Conservation (phyloP, 1,140 invertebrate genomes). For the Caenorhabditis latens region DNA sequence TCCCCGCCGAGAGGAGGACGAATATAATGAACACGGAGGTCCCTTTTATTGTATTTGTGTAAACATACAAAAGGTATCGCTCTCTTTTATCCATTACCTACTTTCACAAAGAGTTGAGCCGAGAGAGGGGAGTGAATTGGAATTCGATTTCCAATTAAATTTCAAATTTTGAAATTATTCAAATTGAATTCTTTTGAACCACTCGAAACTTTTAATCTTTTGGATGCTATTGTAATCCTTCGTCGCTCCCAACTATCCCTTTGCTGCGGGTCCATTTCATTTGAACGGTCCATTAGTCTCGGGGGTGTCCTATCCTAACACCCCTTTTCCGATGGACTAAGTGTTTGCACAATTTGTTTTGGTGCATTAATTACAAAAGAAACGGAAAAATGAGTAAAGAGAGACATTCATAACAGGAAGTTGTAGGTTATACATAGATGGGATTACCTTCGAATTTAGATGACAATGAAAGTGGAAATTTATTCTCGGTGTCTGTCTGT, state of each 20-base stretch:
- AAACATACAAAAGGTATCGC: slow-evolving; percentile 4
- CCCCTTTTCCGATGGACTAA: neutral
- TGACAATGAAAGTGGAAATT: no score
- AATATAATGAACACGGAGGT: neutral
- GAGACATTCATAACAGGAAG: slow-evolving; percentile 44
- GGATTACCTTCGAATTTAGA: neutral
- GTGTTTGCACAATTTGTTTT: slow-evolving; percentile 46
- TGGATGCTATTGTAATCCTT: neutral
- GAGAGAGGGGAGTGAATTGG: neutral
- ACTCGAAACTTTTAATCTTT: neutral
- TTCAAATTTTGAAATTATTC: neutral
- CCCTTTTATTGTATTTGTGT: neutral
- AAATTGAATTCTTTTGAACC: neutral
- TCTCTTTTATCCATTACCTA: neutral
- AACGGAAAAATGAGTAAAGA: neutral
- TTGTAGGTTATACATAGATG: neutral
- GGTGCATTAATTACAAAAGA: slow-evolving; percentile 52
- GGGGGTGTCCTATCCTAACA: neutral
- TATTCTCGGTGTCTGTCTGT: no score
- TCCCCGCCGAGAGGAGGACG: neutral
- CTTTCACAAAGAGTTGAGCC: neutral
- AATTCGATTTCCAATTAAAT: neutral
- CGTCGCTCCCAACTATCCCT: neutral
- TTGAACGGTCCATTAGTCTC: no score
- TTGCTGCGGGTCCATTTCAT: neutral